phyloP scores from a whole-genome alignment of 2,113 vertebrate species.

The Corydoras sp. region DNA sequence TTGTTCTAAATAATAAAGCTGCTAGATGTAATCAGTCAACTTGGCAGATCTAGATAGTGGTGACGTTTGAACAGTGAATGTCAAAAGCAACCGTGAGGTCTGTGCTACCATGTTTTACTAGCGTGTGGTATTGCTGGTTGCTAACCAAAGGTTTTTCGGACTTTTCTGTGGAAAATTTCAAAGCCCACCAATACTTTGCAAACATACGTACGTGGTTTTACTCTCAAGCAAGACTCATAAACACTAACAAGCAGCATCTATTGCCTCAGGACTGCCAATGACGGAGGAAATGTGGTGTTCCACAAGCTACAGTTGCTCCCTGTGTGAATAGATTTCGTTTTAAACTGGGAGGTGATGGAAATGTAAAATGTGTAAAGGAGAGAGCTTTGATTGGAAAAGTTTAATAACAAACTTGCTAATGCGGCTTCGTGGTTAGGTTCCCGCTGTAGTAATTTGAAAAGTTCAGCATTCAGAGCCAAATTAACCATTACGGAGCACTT shows the following conservation, averaged over 20 bases:
- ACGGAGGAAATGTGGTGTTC: background rate
- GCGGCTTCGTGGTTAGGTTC: background rate
- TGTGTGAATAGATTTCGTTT: background rate
- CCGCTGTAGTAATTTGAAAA: background rate
- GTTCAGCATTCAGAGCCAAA: background rate
- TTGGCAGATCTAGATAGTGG: conserved; percentile 2
- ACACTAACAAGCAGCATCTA: background rate
- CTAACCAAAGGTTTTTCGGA: background rate
- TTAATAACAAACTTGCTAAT: conserved; percentile 2
- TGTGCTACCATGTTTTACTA: background rate
- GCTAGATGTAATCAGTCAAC: too few relatives aligned
- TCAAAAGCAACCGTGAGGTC: background rate
- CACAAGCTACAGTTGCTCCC: background rate
- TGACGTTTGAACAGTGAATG: background rate
- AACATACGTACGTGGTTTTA: background rate
- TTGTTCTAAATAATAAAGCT: too few relatives aligned
- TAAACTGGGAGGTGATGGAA: background rate
- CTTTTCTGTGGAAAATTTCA: conserved; percentile 7
- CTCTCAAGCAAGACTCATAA: background rate
- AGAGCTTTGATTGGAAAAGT: background rate
- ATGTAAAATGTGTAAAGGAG: background rate
- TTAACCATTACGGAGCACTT: background rate
- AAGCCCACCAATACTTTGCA: background rate
- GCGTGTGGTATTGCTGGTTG: background rate
- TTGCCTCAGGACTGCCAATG: background rate